Percentiles rank a stretch among this genome's conserved stretches.
These are phyloP conservation scores for Coracopsis vasa DNA, from an alignment of 2,113 vertebrate species.

Conservation along the genomic window DNA sequence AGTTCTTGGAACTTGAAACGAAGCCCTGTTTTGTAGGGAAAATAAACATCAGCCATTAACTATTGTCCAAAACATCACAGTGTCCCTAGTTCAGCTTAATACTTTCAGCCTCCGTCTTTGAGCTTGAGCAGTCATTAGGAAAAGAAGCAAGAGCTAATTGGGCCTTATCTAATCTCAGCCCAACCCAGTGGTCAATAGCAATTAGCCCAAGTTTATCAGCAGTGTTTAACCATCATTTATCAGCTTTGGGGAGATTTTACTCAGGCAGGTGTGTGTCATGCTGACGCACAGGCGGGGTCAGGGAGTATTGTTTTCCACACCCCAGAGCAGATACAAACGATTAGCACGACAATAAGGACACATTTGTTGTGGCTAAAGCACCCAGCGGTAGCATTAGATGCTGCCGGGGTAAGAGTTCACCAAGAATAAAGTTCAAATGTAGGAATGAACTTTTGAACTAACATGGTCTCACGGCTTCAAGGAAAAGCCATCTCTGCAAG, in stretches of 20 bases:
- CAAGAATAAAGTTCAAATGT: neutral
- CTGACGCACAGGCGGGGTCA: neutral
- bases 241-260: neutral
- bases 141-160: neutral
- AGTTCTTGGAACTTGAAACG: neutral
- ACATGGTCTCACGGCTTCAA: accelerated
- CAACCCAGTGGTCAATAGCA: neutral
- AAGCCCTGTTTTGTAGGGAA: neutral
- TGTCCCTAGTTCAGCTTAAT: neutral
- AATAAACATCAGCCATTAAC: neutral
- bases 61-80: neutral
- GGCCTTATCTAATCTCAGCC: conserved; percentile 23
- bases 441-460: neutral
- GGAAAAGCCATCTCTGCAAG: neutral
- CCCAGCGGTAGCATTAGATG: neutral
- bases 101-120: neutral
- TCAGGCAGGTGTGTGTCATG: neutral
- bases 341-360: neutral
- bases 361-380: neutral
- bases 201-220: conserved; percentile 13
- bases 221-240: neutral
- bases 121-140: neutral
- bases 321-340: neutral
- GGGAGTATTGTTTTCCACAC: neutral
- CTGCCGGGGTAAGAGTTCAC: neutral